Conservation (phyloP, 2,888 invertebrate genomes). For the Lobophora halterata region DNA sequence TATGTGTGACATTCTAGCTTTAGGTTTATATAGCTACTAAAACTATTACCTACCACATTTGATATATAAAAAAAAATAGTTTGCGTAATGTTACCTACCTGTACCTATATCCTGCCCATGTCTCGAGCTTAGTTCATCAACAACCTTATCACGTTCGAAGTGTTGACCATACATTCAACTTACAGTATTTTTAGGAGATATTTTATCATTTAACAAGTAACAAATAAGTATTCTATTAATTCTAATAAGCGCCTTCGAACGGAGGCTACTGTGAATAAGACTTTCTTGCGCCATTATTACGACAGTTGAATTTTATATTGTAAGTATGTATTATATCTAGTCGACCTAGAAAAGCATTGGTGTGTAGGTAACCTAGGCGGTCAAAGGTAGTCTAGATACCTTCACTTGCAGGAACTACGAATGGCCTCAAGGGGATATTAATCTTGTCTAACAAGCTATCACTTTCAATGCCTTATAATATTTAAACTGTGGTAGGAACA, state of each 20-base stretch:
- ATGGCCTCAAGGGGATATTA: constrained; percentile 18
- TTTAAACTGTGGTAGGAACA: too few relatives aligned
- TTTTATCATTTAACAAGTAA: constrained; percentile 14
- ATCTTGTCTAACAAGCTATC: constrained; percentile 6
- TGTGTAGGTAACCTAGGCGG: constrained; percentile 56
- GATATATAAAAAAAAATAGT: too few relatives aligned
- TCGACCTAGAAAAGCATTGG: constrained; percentile 65
- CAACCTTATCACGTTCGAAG: constrained; percentile 33
- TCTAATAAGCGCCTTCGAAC: background rate
- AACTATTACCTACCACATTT: too few relatives aligned
- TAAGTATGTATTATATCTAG: constrained; percentile 30
- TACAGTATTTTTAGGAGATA: constrained; percentile 4
- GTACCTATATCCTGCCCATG: background rate
- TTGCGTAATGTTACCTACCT: background rate
- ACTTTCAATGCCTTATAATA: constrained; percentile 28
- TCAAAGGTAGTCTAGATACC: constrained; percentile 59
- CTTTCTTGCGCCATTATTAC: constrained; percentile 4
- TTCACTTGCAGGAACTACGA: constrained; percentile 58
- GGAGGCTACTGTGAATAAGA: too few relatives aligned
- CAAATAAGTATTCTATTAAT: background rate
- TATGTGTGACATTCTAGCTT: too few relatives aligned
- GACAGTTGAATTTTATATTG: constrained; percentile 5
- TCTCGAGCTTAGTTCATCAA: constrained; percentile 12
- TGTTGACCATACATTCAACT: constrained; percentile 29
- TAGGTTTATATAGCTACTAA: too few relatives aligned